Evolutionary conservation across 2,888 invertebrate species (phyloP), one percentile per base, ranked within the genome.

Genomic region (Torymus auratus): DNA sequence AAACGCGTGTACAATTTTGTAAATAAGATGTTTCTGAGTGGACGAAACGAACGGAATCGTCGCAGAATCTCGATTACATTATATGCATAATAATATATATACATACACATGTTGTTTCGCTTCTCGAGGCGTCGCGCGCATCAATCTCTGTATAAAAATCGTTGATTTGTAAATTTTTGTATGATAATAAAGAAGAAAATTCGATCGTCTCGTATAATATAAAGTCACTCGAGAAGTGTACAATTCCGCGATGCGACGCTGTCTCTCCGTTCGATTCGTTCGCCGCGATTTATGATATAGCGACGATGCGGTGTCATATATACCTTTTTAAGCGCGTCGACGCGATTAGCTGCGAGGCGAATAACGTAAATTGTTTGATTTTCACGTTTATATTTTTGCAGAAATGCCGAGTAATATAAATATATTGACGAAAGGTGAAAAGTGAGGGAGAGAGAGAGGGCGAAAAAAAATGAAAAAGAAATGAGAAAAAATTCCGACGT

Each of bases 351-450:
- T 41, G 69, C 77, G 80, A 73, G 64, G 52, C 64, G 72, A 41
- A 64, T 70, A 61, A 41, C 20, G 73, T 68, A 74, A 78, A 84
- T 83, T 82, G 83, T 84, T 84, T 83, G 62, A 72, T 83, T 83
- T 80, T 72, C 81, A 83, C 72, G 65, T 83, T 83, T 83, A 83
- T 82, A 82, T 83, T 84, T 84, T 82, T 82, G 78, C 83, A 83
- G 75, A 80, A 78, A 78, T 80, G 81, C 74, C 67, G 75, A 78
- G 73, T 64, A 82, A 83, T 41, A 41, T 41, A 41, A 41, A 82
- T 74, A 74, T 71, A 60, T 53, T 61, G 68, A 65, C 67, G 77
- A 61, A 41, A 55, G 60, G 10, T 17, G 62, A 61, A 60, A 69
- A 70, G 75, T 60, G 56, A 64, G 17, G 62, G 60, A 71, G 58